Evolutionary conservation across 2,113 vertebrate species (phyloP), one percentile per base, ranked within the genome.

Genomic region (Lichenostomus cassidix): DNA sequence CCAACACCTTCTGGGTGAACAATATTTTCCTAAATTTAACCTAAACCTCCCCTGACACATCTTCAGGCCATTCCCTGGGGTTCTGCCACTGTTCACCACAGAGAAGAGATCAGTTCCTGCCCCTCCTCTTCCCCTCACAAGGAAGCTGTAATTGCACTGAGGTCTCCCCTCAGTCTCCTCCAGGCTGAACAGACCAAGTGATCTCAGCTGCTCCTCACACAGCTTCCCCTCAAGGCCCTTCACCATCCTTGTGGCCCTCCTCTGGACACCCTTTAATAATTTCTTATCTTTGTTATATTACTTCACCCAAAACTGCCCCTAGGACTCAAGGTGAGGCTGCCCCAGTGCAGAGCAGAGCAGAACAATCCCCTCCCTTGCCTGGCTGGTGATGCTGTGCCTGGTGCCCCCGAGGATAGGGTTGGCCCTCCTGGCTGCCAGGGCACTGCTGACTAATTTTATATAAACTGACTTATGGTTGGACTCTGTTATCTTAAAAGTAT

Each of bases 341-440:
- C 10, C 16, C 35, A 67, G 16, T 0, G 1, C 62, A 67, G 44
- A 67, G 20, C 35, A 85, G 29, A 35, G 52, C 2, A 0, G 42
- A 21, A 44, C 25, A 68, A 52, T 76, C 21, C 42, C 44, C 17
- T 68, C 62, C 21, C 27, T 33, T 27, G 25, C 44, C 53, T 0
- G 0, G 5, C 52, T 76, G 44, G 13, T 0, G 1, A 25, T 67
- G 21, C 44, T 76, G 62, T 4, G 31, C 62, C 17, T 50, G 53
- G 3, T 50, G 29, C 3, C 0, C 11, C 13, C 16, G 21, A 68
- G 44, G 25, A 42, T 25, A 37, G 0, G 0, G 2, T 0, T 68
- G 37, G 21, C 7, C 4, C 37, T 27, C 21, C 6, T 59, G 52
- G 13, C 52, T 67, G 16, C 31, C 52, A 22, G 44, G 44, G 16